Evolutionary conservation across 2,797 vertebrate genomes (phyloP).

Genomic region (Typhlichthys eigenmanni): DNA sequence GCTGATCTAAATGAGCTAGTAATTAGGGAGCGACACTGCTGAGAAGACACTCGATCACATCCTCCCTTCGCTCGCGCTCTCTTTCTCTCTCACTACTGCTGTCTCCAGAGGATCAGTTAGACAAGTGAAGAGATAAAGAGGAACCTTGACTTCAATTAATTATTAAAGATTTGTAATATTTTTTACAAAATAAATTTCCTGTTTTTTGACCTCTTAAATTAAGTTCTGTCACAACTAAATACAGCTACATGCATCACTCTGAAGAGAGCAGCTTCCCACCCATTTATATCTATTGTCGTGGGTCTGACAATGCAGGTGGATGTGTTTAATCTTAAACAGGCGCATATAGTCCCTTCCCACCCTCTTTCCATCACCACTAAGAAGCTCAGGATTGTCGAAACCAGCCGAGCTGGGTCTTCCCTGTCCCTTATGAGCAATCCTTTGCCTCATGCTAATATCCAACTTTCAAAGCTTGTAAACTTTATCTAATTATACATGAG

Average conservation of each 20-base stretch:
- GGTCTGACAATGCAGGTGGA: constrained; percentile 17
- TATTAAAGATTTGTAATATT: constrained; percentile 63
- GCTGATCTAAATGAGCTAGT: constrained; percentile 73
- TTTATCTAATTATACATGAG: constrained; percentile 94
- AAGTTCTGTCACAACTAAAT: constrained; percentile 50
- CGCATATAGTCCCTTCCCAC: background rate
- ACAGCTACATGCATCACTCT: constrained; percentile 26
- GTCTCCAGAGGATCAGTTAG: constrained; percentile 61
- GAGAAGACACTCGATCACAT: constrained; percentile 57
- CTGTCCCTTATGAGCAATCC: constrained; percentile 62
- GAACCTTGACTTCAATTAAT: constrained; percentile 78
- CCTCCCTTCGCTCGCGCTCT: constrained; percentile 12
- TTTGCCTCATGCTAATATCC: constrained; percentile 83
- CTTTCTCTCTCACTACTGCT: constrained; percentile 16
- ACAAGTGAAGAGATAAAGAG: constrained; percentile 71
- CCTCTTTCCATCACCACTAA: constrained; percentile 24
- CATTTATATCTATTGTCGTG: constrained; percentile 11
- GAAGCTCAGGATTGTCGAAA: constrained; percentile 33
- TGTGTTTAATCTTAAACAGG: constrained; percentile 15
- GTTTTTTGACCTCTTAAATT: constrained; percentile 70
- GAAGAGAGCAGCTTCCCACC: constrained; percentile 16
- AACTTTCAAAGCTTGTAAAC: constrained; percentile 97
- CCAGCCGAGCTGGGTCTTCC: constrained; percentile 39
- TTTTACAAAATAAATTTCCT: constrained; percentile 71
- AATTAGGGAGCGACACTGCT: constrained; percentile 74